Percentiles rank a stretch among this genome's conserved stretches.
phyloP scores from a whole-genome alignment of 30 jellyfish, hydroid and myxozoan species.

The Turritopsis dohrnii region DNA sequence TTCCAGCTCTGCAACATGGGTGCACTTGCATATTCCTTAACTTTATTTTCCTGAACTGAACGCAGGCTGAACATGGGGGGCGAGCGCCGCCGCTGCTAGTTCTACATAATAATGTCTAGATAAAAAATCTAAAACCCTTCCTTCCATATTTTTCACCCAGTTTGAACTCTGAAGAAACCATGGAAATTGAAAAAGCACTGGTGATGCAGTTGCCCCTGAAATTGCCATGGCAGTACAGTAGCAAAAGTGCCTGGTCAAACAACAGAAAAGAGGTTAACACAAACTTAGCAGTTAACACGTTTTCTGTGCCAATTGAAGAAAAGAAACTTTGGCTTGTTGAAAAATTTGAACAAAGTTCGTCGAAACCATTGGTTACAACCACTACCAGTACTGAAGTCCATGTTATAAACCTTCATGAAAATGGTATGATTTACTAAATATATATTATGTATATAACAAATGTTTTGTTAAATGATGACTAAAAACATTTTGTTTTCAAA shows the following conservation, averaged over 20 bases:
- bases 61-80: too few species aligned
- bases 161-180: not conserved
- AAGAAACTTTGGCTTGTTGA: not conserved
- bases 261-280: not conserved
- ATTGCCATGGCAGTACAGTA: not conserved
- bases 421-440: too few species aligned
- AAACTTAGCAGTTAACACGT: not conserved
- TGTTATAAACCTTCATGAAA: not conserved
- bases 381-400: not conserved
- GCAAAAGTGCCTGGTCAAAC: not conserved
- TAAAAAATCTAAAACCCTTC: too few species aligned
- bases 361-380: not conserved
- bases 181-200: too few species aligned
- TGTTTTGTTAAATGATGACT: too few species aligned
- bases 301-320: not conserved
- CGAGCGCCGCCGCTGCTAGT: too few species aligned
- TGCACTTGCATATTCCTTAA: too few species aligned
- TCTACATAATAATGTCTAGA: too few species aligned
- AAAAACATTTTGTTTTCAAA: too few species aligned
- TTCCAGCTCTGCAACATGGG: too few species aligned
- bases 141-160: not conserved
- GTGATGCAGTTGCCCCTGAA: not conserved
- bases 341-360: not conserved
- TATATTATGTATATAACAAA: too few species aligned
- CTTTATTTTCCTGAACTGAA: too few species aligned